phyloP scores from a whole-genome alignment of 2,797 vertebrate genomes.

The Poecilia picta region DNA sequence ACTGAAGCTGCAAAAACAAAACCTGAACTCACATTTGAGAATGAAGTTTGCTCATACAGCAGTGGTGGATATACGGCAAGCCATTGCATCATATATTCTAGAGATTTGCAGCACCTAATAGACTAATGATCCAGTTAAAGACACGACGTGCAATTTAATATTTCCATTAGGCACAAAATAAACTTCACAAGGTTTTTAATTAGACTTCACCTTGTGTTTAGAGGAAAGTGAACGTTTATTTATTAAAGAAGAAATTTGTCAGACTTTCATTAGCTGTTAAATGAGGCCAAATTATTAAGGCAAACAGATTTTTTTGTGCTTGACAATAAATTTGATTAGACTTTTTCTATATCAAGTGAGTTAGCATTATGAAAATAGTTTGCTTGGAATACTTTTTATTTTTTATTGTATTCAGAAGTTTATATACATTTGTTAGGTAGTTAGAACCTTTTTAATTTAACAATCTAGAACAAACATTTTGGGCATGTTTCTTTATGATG shows the following conservation, averaged over 20 bases:
- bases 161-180: not conserved
- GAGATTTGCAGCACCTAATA: not conserved
- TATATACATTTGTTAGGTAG: not conserved
- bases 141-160: not conserved
- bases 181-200: not conserved
- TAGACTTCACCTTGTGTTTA: not conserved
- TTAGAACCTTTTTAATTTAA: not conserved
- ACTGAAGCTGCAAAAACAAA: not conserved
- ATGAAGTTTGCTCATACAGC: not conserved
- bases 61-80: not conserved
- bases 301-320: not conserved
- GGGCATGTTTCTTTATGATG: no score
- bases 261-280: not conserved
- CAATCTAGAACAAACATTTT: not conserved
- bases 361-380: not conserved
- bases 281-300: not conserved
- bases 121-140: not conserved
- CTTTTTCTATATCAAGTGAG: not conserved
- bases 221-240: not conserved
- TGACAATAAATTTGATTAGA: not conserved
- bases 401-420: not conserved
- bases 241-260: not conserved
- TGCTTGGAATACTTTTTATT: not conserved
- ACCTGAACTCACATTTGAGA: not conserved
- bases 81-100: not conserved